Evolutionary conservation across 2,113 vertebrate genomes (phyloP), one percentile per base, ranked within the genome.

Genomic region (Cololabis saira): DNA sequence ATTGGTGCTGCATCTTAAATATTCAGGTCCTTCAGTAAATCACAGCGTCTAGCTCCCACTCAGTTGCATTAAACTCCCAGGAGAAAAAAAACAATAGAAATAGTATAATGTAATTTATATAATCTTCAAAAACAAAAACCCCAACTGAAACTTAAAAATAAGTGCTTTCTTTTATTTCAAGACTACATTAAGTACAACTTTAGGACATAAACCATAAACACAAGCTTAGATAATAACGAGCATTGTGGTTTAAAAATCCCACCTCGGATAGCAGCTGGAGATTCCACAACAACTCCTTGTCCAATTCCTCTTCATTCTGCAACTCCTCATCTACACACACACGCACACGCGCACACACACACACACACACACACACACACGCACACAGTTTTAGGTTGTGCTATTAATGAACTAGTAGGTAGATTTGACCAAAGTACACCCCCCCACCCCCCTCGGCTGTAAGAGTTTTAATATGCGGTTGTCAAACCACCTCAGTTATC

Each of bases 231-330:
- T 37, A 9, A 37, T 37, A 9, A 9, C 33, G 3, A 37, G 33
- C 10, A 37, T 11, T 37, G 6, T 19, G 61, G 67, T 0, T 22
- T 33, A 43, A 62, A 61, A 10, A 4, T 51, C 81, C 91, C 93
- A 98, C 97, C 96, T 99, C 98, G 47, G 97, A 99, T 60, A 99
- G 93, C 84, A 99, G 95, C 80, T 98, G 97, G 76, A 99, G 95
- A 83, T 96, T 97, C 97, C 97, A 99, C n/a, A 99, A 86, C 68
- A 99, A 90, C 71, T 99, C 97, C 85, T 98, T 98, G 87, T 99
- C 97, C 76, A 98, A 89, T 47, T 97, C 96, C 81, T 97, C 96
- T 67, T 98, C 96, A 69, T 81, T 91, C 66, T 95, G 91, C 45
- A 97, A 90, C 74, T 99, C 97, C 78, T 96, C 96, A 92, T 96